Conservation (phyloP, 2,797 vertebrate genomes). For the Acipenser oxyrinchus region DNA sequence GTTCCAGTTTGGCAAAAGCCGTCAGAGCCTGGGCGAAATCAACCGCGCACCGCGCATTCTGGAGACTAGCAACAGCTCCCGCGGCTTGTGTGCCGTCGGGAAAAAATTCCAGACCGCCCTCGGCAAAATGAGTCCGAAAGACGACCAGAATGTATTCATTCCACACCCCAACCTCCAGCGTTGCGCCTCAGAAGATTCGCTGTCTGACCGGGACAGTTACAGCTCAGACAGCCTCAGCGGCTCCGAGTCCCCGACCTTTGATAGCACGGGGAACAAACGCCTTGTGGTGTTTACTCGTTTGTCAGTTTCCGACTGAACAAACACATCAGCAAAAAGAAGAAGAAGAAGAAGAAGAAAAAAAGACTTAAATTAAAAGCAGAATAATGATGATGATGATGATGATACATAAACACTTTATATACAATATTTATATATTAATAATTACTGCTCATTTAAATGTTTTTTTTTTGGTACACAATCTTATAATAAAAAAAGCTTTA, state of each 20-base stretch:
- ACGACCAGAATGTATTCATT: slow-evolving; percentile 28
- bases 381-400: slow-evolving; percentile 23
- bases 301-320: slow-evolving; percentile 60
- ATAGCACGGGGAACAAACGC: slow-evolving; percentile 49
- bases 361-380: slow-evolving; percentile 1
- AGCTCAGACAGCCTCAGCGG: slow-evolving; percentile 66
- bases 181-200: slow-evolving; percentile 69
- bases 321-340: too few species aligned
- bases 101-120: slow-evolving; percentile 37
- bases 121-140: slow-evolving; percentile 28
- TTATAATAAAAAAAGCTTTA: slow-evolving; percentile 45
- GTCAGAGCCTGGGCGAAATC: slow-evolving; percentile 47
- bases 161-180: slow-evolving; percentile 45
- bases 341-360: too few species aligned
- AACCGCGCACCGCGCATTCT: slow-evolving; percentile 48
- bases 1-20: slow-evolving; percentile 49
- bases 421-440: slow-evolving; percentile 44
- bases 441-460: slow-evolving; percentile 32
- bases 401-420: slow-evolving; percentile 47
- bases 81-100: slow-evolving; percentile 61
- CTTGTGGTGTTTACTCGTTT: slow-evolving; percentile 71
- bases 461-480: slow-evolving; percentile 47
- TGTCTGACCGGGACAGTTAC: slow-evolving; percentile 69
- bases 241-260: slow-evolving; percentile 67
- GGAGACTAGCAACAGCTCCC: slow-evolving; percentile 48